Conservation (phyloP, 2,888 invertebrate species). For the Nycteola revayana region DNA sequence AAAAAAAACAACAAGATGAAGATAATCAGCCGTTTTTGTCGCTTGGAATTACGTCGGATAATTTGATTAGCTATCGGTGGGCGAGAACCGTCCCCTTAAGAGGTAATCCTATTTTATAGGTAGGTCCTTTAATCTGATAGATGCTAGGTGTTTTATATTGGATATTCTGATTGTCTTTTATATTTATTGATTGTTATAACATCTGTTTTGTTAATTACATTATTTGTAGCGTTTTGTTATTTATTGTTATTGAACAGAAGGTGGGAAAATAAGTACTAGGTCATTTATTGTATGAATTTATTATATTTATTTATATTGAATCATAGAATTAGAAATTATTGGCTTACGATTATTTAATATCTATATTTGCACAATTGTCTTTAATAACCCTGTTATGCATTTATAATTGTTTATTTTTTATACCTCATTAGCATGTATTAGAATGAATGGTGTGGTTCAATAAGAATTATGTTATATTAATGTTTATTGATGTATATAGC, state of each 20-base stretch:
- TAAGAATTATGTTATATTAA: too few relatives aligned
- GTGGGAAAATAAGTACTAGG: too few relatives aligned
- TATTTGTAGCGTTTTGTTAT: conserved; percentile 1
- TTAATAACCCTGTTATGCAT: too few relatives aligned
- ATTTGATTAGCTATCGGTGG: conserved; percentile 76
- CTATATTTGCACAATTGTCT: too few relatives aligned
- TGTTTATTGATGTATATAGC: conserved; percentile 11
- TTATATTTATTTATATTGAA: too few relatives aligned
- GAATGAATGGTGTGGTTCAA: too few relatives aligned
- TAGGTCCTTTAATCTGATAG: conserved; percentile 57
- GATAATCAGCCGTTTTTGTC: conserved; percentile 76
- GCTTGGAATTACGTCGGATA: conserved; percentile 67
- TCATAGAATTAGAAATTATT: too few relatives aligned
- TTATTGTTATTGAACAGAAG: background rate
- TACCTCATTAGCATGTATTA: too few relatives aligned
- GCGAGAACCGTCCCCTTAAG: conserved; percentile 63
- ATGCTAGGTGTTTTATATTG: conserved; percentile 45
- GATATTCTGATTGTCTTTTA: conserved; percentile 34
- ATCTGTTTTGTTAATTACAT: conserved; percentile 2
- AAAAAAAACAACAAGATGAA: conserved; percentile 56
- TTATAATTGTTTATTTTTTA: too few relatives aligned
- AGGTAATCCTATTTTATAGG: conserved; percentile 69
- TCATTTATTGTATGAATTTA: too few relatives aligned
- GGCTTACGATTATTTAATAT: too few relatives aligned
- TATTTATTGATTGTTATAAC: conserved; percentile 25